Evolutionary conservation across 30 jellyfish, hydroid and myxozoan genomes (phyloP), one percentile per base, ranked within the genome.

Genomic region (Hydra vulgaris): DNA sequence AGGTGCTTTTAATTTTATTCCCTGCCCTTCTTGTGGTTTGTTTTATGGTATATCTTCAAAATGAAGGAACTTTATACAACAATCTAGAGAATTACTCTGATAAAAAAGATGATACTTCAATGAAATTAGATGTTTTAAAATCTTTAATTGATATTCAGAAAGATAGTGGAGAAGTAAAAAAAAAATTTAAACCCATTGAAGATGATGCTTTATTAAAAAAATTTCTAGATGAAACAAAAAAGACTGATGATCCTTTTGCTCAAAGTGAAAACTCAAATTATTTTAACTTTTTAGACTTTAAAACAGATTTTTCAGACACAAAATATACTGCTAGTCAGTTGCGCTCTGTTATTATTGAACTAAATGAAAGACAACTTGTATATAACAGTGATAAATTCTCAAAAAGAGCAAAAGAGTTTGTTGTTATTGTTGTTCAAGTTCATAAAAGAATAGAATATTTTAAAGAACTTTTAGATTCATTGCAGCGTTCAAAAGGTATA

Each of bases 371-470:
- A 69, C 96, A 87, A 74, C 66, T 54, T 20, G 73, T 92, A 25
- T 82, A 83, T 53, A 92, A 92, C 53, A 72, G 18, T 75, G 83
- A 87, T 52, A 27, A 25, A 52, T 92, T 83, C 53, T 85, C 85
- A 23, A 68, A 89, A 22, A n/a, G 25, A 26, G 92, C 90, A 0
- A 73, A 79, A 74, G 80, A 87, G 74, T 91, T 89, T n/a, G 67
- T 79, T 54, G 89, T 92, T 21, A 82, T 92, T 55, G 95, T 92
- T 17, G 87, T 92, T 8, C 98, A 92, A 72, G 96, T 87, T 23
- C 98, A 92, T 74, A 92, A 92, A 75, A 67, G 98, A 80, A 52
- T 92, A 67, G 95, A 92, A 68, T 87, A 92, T 79, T 81, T 92
- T 40, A 87, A 74, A 17, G 90, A 92, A 52, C 78, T 92, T 27